Base-by-base conservation (phyloP, 2,888 invertebrate genomes). In the Zygogramma bicolorata region DNA sequence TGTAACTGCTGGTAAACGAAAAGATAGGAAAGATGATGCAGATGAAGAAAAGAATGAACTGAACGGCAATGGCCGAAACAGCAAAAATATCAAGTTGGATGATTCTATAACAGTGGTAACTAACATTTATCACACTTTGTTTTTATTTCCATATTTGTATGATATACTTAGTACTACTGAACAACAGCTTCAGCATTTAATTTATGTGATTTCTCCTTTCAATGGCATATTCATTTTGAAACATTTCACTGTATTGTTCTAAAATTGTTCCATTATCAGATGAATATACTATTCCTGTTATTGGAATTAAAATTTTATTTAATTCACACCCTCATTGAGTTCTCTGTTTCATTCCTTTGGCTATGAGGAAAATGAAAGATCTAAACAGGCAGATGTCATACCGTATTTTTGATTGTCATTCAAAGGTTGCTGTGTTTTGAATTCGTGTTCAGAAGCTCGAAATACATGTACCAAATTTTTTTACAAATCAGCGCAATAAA, bases 11-110 rank as follows among this genome's bases (percentile, higher is more conserved):
- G 42, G 59, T 49, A 40, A 67, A 65, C 40, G 25, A 22, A 65
- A 46, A 25, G 65, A 22, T 2, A 22, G 8, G 18, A 70, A 70
- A 29, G 67, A 4, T 15, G 15, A 31, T 4, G 25, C n/a, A 18
- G 46, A 46, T 65, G 70, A 70, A 13, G 63, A 61, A 22, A 66
- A 69, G 10, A n/a, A 58, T 25, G 69, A 70, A 20, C n/a, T 70
- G 27, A 70, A 70, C 61, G 70, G 70, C 4, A 58, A 53, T 38
- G 29, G 40, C 5, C 29, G 25, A 27, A 46, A 42, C 20, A 27
- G 57, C 49, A 15, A 53, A 25, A 13, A 8, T n/a, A 15, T n/a
- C 6, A 27, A 15, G 5, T 7, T 27, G 13, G 53, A 53, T 27
- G 53, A 53, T 53, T 13, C 53, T 6, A 10, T 53, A 53, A 53